Conservation (phyloP, 2,113 vertebrate species). For the Neodon shergylaensis region DNA sequence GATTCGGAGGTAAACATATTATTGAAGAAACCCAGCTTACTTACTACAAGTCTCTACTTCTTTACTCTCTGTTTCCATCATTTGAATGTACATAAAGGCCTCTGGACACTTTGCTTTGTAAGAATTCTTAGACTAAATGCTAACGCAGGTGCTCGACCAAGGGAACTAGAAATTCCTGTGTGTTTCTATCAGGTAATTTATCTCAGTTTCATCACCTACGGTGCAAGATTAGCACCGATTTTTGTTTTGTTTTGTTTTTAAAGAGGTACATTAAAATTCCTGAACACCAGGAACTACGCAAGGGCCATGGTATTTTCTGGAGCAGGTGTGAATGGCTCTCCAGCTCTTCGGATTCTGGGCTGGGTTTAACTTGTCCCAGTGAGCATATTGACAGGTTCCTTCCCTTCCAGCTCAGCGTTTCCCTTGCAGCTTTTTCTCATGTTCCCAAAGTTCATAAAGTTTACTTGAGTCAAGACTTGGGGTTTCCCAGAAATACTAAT, state of each 20-base stretch:
- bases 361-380: not conserved
- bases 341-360: not conserved
- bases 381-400: not conserved
- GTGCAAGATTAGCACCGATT: slow-evolving; percentile 30
- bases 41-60: not conserved
- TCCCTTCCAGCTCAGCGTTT: not conserved
- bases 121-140: not conserved
- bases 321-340: slow-evolving; percentile 32
- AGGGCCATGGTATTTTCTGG: slow-evolving; percentile 14
- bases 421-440: not conserved
- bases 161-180: slow-evolving; percentile 46
- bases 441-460: slow-evolving; percentile 3
- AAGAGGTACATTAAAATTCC: slow-evolving; percentile 64
- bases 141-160: slow-evolving; percentile 24
- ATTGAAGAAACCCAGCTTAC: not conserved
- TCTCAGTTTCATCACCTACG: slow-evolving; percentile 49
- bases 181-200: slow-evolving; percentile 56
- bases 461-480: slow-evolving; percentile 19
- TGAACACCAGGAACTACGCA: not conserved
- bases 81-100: not conserved
- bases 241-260: slow-evolving; percentile 10
- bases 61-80: not conserved
- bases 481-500: slow-evolving; percentile 32
- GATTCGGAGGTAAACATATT: not conserved
- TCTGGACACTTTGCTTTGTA: slow-evolving; percentile 18